These are phyloP conservation scores for Caenorhabditis brenneri DNA, from an alignment of 1,140 invertebrate species.

Conservation along the genomic window DNA sequence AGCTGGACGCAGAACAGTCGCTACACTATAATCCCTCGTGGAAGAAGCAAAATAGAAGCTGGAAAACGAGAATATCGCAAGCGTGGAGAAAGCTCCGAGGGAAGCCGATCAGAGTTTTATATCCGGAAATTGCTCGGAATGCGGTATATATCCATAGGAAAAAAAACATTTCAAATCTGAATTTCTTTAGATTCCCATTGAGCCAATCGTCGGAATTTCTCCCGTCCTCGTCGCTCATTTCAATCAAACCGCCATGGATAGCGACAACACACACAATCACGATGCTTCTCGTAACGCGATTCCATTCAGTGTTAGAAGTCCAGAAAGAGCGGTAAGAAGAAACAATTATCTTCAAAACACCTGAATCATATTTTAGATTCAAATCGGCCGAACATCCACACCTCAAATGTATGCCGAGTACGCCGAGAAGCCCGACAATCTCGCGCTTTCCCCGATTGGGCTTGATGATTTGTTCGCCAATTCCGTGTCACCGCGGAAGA, in stretches of 20 bases:
- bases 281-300: not conserved
- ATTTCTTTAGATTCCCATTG: not conserved
- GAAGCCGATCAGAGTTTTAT: not conserved
- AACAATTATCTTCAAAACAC: not conserved
- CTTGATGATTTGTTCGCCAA: not conserved
- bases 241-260: not conserved
- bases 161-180: not conserved
- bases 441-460: not conserved
- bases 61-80: not conserved
- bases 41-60: not conserved
- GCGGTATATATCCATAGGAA: not conserved
- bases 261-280: constrained; percentile 24
- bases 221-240: not conserved
- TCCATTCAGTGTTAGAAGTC: not conserved
- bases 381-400: not conserved
- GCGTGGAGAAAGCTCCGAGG: not conserved
- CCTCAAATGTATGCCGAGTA: constrained; percentile 9
- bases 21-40: not conserved
- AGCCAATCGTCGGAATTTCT: not conserved
- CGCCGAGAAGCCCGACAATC: not conserved
- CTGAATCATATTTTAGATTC: not conserved
- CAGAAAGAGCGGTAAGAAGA: not conserved
- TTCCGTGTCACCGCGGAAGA: not conserved
- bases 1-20: constrained; percentile 25
- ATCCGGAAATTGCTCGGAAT: not conserved